These are phyloP conservation scores for Gopherus flavomarginatus DNA, from an alignment of 2,113 vertebrate species.

Conservation along the genomic window DNA sequence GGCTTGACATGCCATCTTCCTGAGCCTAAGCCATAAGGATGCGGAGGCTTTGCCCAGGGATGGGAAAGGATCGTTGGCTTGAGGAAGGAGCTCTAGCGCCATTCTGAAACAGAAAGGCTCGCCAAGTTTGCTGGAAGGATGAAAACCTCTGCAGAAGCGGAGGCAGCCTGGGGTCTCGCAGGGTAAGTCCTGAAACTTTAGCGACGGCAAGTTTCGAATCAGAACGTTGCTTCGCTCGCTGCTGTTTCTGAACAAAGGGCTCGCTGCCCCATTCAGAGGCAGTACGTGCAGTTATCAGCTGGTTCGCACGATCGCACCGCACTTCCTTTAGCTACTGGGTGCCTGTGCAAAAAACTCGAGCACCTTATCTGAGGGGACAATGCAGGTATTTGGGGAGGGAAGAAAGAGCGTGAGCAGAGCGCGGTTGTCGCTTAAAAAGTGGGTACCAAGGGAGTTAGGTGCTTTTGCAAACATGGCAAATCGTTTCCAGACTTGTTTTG, in stretches of 20 bases:
- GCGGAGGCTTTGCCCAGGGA: conserved; percentile 55
- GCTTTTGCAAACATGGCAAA: not conserved
- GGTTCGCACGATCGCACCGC: not conserved
- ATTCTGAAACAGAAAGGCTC: conserved; percentile 64
- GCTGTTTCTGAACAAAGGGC: conserved; percentile 22
- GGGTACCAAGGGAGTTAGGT: not conserved
- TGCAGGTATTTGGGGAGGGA: not conserved
- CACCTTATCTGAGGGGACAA: not conserved
- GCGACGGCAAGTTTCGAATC: conserved; percentile 27
- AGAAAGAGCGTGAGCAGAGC: not conserved
- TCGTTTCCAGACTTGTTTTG: conserved; percentile 17
- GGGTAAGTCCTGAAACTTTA: conserved; percentile 79
- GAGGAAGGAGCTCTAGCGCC: conserved; percentile 44
- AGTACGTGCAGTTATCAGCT: not conserved
- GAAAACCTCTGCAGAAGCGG: conserved; percentile 75
- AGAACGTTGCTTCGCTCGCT: conserved; percentile 4
- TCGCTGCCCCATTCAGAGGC: not conserved
- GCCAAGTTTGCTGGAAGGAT: conserved; percentile 69
- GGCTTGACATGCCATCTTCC: conserved; percentile 29
- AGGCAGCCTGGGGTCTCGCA: conserved; percentile 65
- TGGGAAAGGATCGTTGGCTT: conserved; percentile 59
- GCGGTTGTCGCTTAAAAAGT: not conserved
- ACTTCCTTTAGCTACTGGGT: conserved; percentile 8
- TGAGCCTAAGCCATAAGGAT: conserved; percentile 29
- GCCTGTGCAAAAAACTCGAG: not conserved